Evolutionary conservation across 2,113 vertebrate species (phyloP).

Genomic region (Sprattus sprattus): DNA sequence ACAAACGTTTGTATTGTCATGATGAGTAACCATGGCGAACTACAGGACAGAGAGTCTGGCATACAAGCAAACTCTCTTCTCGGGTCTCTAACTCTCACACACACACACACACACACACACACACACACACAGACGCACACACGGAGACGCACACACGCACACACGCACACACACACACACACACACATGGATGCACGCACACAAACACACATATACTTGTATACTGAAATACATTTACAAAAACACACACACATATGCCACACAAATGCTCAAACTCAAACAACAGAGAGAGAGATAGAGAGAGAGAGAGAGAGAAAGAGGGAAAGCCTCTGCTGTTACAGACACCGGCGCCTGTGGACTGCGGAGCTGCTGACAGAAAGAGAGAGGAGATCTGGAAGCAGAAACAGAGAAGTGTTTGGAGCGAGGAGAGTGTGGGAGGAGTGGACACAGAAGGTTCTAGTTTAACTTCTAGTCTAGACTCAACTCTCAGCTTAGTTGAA

Average conservation of each 20-base stretch:
- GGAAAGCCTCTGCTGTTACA: background rate
- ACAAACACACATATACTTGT: background rate
- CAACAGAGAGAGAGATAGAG: too few relatives aligned
- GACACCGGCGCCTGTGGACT: background rate
- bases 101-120: too few relatives aligned
- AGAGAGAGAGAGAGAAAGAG: too few relatives aligned
- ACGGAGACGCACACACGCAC: background rate
- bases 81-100: background rate
- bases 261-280: too few relatives aligned
- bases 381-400: background rate
- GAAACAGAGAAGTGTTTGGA: background rate
- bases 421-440: background rate
- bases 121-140: background rate
- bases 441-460: background rate
- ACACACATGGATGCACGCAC: too few relatives aligned
- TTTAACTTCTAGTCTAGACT: background rate
- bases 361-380: background rate
- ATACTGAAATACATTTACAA: background rate
- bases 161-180: background rate
- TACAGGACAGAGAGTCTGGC: background rate
- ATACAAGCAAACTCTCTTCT: background rate
- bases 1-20: constrained; percentile 6
- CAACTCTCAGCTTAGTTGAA: background rate
- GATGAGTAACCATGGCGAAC: background rate
- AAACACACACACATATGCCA: background rate